phyloP scores from a whole-genome alignment of 2,888 invertebrate species.

The Hydropsyche betteni region DNA sequence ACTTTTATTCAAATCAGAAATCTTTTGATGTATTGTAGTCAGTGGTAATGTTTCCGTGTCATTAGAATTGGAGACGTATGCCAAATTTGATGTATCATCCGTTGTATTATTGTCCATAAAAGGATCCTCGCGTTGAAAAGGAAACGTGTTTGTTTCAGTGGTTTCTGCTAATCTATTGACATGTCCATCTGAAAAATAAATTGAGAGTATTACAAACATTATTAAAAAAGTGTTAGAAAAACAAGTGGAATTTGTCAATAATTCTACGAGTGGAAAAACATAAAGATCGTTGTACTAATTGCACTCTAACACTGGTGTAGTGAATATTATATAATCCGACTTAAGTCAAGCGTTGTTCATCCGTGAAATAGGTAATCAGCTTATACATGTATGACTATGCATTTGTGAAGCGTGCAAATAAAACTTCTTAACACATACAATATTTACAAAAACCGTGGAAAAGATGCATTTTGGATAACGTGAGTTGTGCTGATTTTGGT shows the following conservation, averaged over 20 bases:
- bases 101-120: constrained; percentile 36
- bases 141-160: constrained; percentile 16
- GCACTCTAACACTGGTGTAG: too few species aligned
- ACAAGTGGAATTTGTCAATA: not conserved
- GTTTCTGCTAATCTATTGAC: constrained; percentile 35
- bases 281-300: too few species aligned
- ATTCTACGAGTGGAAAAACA: too few species aligned
- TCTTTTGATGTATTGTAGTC: not conserved
- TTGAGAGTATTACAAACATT: not conserved
- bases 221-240: not conserved
- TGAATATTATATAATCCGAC: too few species aligned
- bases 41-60: constrained; percentile 15
- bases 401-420: too few species aligned
- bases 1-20: not conserved
- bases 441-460: too few species aligned
- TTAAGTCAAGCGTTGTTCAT: too few species aligned
- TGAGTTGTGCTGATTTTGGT: too few species aligned
- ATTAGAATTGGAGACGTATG: not conserved
- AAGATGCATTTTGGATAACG: too few species aligned
- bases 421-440: too few species aligned
- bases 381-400: too few species aligned
- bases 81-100: not conserved
- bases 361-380: too few species aligned
- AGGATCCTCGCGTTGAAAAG: constrained; percentile 41
- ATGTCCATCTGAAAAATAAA: constrained; percentile 29